Percentiles rank a stretch among this genome's conserved stretches.
phyloP scores from a whole-genome alignment of 1,140 invertebrate genomes.

The Papilio aristodemus region DNA sequence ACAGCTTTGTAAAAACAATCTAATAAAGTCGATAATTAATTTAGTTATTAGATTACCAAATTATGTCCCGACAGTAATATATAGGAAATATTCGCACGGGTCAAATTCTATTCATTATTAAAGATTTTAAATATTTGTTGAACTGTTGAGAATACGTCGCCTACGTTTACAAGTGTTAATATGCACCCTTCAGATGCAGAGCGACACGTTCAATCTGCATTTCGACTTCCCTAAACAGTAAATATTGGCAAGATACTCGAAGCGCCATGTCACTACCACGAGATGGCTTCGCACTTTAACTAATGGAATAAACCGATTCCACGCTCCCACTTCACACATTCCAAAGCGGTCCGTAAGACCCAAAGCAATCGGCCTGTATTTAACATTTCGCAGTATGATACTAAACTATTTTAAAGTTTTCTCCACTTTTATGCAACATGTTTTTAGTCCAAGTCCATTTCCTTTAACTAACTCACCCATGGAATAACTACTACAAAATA shows the following conservation, averaged over 20 bases:
- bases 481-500: too few relatives aligned
- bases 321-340: constrained; percentile 34
- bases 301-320: constrained; percentile 69
- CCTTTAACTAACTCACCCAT: too few relatives aligned
- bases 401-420: background rate
- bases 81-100: too few relatives aligned
- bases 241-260: constrained; percentile 72
- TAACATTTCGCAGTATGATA: background rate
- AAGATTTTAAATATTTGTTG: constrained; percentile 2
- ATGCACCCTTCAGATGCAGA: constrained; percentile 61
- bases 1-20: too few relatives aligned
- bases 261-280: constrained; percentile 66
- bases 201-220: constrained; percentile 66
- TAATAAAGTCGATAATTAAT: too few relatives aligned
- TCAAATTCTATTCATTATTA: background rate
- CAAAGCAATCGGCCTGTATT: background rate
- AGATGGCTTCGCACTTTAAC: constrained; percentile 57
- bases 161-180: constrained; percentile 47
- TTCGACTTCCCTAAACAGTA: constrained; percentile 60
- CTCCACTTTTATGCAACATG: too few relatives aligned
- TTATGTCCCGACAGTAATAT: too few relatives aligned
- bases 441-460: too few relatives aligned
- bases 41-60: too few relatives aligned
- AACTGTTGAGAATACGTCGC: constrained; percentile 33
- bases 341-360: background rate